phyloP scores from a whole-genome alignment of 2,113 vertebrate genomes.

The Sylvia atricapilla region DNA sequence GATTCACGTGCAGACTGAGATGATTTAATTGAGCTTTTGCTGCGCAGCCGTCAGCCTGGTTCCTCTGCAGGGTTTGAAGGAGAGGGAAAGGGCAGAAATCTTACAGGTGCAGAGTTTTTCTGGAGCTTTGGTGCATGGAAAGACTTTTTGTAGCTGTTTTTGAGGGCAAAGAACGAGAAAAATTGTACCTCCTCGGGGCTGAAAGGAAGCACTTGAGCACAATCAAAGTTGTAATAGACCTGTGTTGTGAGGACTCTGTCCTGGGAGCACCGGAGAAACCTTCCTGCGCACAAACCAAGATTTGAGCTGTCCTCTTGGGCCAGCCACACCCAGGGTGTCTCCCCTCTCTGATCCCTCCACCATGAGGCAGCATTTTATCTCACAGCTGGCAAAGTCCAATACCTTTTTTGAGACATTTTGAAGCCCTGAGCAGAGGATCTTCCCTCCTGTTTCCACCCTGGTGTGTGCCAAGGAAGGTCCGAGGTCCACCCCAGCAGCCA shows the following conservation, averaged over 20 bases:
- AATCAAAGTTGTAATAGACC: neutral
- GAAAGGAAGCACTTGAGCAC: neutral
- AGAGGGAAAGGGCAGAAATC: neutral
- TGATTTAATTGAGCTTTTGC: neutral
- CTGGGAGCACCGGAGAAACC: neutral
- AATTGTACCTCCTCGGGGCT: neutral
- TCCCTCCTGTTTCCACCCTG: neutral
- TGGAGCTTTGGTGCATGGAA: neutral
- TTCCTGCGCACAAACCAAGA: accelerated
- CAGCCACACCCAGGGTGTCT: neutral
- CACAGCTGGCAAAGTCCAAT: neutral
- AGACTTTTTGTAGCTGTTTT: neutral
- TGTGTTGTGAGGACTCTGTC: neutral
- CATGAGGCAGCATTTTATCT: neutral
- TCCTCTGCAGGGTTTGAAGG: neutral
- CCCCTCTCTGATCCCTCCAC: neutral
- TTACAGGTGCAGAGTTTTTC: neutral
- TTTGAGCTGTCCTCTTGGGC: neutral
- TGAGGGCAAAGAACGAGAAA: neutral
- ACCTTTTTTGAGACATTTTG: neutral
- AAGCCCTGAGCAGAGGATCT: neutral
- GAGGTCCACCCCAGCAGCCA: neutral
- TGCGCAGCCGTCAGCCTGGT: neutral
- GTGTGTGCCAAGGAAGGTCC: neutral
- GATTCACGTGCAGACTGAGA: neutral